Conservation (phyloP, 2,797 vertebrate species). For the Trichosurus vulpecula region DNA sequence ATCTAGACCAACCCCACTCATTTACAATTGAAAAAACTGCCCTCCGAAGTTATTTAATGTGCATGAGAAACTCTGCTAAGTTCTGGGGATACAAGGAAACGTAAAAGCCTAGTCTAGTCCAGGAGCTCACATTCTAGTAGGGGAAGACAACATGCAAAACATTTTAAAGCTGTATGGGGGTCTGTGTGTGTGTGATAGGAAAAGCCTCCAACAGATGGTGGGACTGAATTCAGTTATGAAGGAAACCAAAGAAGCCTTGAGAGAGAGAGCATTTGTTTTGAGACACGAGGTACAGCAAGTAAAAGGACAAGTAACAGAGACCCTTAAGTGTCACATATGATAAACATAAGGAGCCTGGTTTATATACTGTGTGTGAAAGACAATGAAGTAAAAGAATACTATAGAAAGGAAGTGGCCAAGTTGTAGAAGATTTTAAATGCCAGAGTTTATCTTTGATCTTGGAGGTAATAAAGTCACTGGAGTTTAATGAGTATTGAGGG, state of each 20-base stretch:
- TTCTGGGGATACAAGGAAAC: neutral
- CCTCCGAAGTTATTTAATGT: neutral
- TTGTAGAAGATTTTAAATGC: neutral
- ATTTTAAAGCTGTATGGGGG: neutral
- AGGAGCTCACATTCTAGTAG: neutral
- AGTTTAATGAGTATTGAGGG: neutral
- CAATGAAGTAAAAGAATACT: neutral
- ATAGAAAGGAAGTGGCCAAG: neutral
- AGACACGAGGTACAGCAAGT: neutral
- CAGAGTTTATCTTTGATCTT: neutral
- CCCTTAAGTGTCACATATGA: neutral
- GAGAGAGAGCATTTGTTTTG: neutral
- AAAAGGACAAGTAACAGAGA: neutral
- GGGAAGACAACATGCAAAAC: neutral
- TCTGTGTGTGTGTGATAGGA: neutral
- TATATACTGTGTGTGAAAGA: neutral
- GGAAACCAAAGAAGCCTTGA: neutral
- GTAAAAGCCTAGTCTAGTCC: neutral
- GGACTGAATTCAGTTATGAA: neutral
- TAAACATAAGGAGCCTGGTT: neutral
- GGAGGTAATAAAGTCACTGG: neutral
- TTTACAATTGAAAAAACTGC: neutral
- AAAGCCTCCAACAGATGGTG: neutral
- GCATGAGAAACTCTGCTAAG: neutral
- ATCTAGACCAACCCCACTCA: neutral